Evolutionary conservation across 2,888 invertebrate genomes (phyloP).

Genomic region (Drosophila merina): DNA sequence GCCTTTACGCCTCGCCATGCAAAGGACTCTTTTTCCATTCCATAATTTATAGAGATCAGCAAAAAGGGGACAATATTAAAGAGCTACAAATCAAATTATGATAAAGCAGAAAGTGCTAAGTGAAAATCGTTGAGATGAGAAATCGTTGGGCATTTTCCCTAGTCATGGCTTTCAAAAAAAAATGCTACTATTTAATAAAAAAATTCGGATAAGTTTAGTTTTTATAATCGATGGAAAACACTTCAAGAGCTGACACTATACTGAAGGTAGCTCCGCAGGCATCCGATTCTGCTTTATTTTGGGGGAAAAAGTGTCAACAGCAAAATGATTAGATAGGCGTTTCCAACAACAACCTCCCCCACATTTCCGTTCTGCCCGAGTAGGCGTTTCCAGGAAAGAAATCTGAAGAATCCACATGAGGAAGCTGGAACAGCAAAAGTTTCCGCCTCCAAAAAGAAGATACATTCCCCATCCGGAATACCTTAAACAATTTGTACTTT

Average conservation of each 20-base stretch:
- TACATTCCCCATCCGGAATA: background rate
- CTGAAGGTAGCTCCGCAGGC: background rate
- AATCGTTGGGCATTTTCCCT: background rate
- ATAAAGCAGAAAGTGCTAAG: background rate
- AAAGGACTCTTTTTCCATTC: conserved; percentile 24
- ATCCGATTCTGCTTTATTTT: conserved; percentile 37
- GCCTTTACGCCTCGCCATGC: conserved; percentile 12
- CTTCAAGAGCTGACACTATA: background rate
- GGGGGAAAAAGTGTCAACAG: conserved; percentile 77
- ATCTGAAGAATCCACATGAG: background rate
- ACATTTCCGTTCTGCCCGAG: background rate
- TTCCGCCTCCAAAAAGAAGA: background rate
- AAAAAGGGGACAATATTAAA: conserved; percentile 18
- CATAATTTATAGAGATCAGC: conserved; percentile 55
- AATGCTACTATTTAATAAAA: background rate
- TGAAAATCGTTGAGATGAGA: conserved; percentile 1
- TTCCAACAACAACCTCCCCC: conserved; percentile 43
- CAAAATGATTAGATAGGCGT: conserved; percentile 76
- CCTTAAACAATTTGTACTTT: too few relatives aligned
- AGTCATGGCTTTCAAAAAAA: background rate
- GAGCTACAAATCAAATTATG: conserved; percentile 25
- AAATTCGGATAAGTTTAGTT: background rate
- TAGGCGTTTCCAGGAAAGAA: conserved; percentile 9
- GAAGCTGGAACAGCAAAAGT: background rate
- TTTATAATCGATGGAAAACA: background rate